These are phyloP conservation scores for Colistium nudipinnis DNA, from an alignment of 2,113 vertebrate genomes.

Conservation along the genomic window DNA sequence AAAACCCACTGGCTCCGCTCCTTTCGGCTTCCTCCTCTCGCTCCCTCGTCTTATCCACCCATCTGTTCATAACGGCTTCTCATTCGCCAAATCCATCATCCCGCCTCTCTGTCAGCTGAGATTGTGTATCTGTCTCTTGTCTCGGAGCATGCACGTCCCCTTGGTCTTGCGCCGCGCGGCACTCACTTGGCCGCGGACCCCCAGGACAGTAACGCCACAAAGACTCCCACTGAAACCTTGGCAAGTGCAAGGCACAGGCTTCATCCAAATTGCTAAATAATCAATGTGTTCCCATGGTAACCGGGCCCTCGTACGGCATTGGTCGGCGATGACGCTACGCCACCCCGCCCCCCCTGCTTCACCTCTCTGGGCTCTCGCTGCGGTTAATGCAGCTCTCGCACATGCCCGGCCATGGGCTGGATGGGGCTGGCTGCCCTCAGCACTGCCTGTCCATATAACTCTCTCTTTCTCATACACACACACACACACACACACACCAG, in stretches of 20 bases:
- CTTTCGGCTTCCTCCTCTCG: constrained; percentile 39
- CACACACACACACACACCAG: neutral
- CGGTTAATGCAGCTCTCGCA: constrained; percentile 58
- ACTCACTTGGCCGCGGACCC: constrained; percentile 66
- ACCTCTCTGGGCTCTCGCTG: constrained; percentile 63
- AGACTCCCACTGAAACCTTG: constrained; percentile 74
- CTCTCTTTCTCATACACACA: constrained; percentile 2
- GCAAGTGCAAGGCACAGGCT: constrained; percentile 64
- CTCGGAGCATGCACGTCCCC: constrained; percentile 46
- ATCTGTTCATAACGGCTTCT: constrained; percentile 60
- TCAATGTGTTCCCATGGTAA: constrained; percentile 83
- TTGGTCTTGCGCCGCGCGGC: constrained; percentile 50
- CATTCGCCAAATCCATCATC: constrained; percentile 56
- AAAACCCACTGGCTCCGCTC: constrained; percentile 31
- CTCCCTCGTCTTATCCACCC: constrained; percentile 48
- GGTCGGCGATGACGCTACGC: constrained; percentile 49
- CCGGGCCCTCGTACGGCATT: constrained; percentile 58
- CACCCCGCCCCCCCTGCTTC: constrained; percentile 55
- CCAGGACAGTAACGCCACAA: constrained; percentile 67
- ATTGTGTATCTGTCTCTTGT: constrained; percentile 55
- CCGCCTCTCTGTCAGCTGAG: constrained; percentile 46
- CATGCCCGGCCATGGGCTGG: constrained; percentile 48
- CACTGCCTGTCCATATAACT: constrained; percentile 19
- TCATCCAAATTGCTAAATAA: constrained; percentile 83
- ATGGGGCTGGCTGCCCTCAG: constrained; percentile 50